These are phyloP conservation scores for Pimpla rufipes DNA, from an alignment of 2,888 invertebrate genomes.

Conservation along the genomic window DNA sequence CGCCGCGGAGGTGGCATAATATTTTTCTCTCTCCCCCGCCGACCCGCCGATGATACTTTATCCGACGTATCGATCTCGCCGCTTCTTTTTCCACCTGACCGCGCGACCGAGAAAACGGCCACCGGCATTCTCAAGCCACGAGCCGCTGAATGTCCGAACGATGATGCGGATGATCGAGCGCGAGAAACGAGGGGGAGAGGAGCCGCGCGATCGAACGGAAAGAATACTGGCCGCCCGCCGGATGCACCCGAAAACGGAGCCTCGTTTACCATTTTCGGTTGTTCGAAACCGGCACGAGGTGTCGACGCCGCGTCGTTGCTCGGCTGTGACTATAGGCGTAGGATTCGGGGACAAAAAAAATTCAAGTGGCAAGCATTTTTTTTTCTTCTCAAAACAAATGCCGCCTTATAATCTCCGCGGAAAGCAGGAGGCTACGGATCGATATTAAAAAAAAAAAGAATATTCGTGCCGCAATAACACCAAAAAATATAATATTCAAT, in stretches of 20 bases:
- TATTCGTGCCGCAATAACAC: not conserved
- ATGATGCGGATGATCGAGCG: slow-evolving; percentile 2
- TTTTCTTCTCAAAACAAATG: too few relatives aligned
- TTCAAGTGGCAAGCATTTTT: not conserved
- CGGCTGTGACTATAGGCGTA: not conserved
- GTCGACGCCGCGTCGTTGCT: slow-evolving; percentile 4
- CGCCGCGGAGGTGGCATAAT: not conserved
- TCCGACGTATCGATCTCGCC: slow-evolving; percentile 39
- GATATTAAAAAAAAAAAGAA: not conserved
- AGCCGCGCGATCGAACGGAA: slow-evolving; percentile 1
- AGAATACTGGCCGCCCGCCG: not conserved
- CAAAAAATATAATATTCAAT: slow-evolving; percentile 9
- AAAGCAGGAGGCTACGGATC: not conserved
- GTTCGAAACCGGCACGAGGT: not conserved
- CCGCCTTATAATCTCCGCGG: not conserved
- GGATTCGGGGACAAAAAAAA: not conserved
- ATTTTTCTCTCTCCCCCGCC: not conserved
- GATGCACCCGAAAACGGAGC: slow-evolving; percentile 3
- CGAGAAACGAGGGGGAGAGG: not conserved
- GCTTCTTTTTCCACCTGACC: not conserved
- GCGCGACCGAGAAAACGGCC: not conserved
- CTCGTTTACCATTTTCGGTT: slow-evolving; percentile 9
- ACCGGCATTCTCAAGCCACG: not conserved
- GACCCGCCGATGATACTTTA: slow-evolving; percentile 4
- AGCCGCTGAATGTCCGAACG: too few relatives aligned